A percentile compares a stretch with the other conserved stretches of the same genome.
These are phyloP conservation scores for Enoplosus armatus DNA, from an alignment of 2,797 vertebrate species.

Conservation along the genomic window DNA sequence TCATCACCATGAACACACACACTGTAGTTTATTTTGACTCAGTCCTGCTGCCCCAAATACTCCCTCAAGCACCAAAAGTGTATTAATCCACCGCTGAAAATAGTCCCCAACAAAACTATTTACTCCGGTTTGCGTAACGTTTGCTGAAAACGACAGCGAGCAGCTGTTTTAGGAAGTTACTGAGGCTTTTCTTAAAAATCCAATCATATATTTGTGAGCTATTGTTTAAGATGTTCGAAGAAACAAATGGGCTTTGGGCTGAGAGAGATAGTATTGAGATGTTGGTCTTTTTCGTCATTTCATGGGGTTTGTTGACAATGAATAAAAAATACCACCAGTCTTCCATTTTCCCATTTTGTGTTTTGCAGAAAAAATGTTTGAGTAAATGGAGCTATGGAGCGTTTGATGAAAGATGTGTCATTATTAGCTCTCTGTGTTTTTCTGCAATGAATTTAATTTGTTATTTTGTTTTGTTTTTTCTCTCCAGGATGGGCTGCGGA, in stretches of 20 bases:
- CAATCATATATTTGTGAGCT: background rate
- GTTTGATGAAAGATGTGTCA: background rate
- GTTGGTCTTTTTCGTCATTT: background rate
- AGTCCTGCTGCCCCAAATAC: too few relatives aligned
- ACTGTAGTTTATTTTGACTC: background rate
- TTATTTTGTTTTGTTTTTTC: constrained; percentile 44
- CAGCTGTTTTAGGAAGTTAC: background rate
- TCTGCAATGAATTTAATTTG: background rate
- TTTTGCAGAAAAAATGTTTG: background rate
- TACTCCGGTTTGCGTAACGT: background rate
- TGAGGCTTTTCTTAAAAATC: background rate
- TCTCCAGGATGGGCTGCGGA: constrained; percentile 92
- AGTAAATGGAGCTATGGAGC: background rate
- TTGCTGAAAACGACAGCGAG: background rate
- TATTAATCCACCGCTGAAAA: background rate
- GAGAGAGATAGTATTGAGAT: background rate
- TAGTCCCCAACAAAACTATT: background rate
- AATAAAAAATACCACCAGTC: background rate
- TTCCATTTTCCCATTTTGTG: background rate
- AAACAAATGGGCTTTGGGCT: background rate
- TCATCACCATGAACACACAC: background rate
- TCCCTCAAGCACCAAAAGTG: background rate
- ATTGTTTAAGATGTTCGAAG: background rate
- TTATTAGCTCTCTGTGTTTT: background rate
- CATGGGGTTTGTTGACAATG: background rate